Percentiles rank a stretch among this genome's conserved stretches.
Evolutionary conservation across 1,140 invertebrate genomes (phyloP).

Genomic region (Cotesia typhae): DNA sequence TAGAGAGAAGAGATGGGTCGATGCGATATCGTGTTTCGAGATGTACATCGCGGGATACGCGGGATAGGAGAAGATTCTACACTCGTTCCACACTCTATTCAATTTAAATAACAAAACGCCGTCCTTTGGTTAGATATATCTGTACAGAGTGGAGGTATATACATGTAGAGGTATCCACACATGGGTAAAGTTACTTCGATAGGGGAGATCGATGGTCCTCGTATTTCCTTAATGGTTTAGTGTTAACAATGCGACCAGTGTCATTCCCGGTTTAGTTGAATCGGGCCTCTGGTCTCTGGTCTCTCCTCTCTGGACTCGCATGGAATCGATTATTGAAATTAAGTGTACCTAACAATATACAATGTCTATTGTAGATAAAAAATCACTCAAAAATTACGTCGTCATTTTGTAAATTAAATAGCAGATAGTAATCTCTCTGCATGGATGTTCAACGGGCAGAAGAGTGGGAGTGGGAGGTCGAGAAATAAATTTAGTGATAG

Average conservation of each 20-base stretch:
- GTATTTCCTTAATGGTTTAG: conserved; percentile 3
- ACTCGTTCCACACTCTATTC: conserved; percentile 14
- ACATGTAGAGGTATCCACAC: no score
- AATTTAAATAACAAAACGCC: conserved; percentile 16
- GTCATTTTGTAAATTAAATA: not conserved
- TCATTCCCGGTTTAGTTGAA: not conserved
- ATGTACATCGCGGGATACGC: not conserved
- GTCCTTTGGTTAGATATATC: not conserved
- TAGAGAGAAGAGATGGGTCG: not conserved
- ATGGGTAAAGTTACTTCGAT: no score
- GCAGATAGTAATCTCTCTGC: not conserved
- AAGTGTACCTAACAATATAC: no score
- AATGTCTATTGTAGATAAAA: no score
- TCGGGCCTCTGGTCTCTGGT: no score
- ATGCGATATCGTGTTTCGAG: conserved; percentile 15
- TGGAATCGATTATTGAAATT: no score
- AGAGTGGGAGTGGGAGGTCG: no score
- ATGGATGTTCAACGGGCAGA: not conserved
- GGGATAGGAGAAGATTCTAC: conserved; percentile 3
- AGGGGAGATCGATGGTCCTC: not conserved
- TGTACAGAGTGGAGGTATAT: no score
- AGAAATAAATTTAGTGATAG: no score
- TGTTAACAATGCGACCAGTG: not conserved
- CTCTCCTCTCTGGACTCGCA: no score
- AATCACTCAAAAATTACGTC: not conserved